phyloP scores from a whole-genome alignment of 1,140 invertebrate species.

The Drosophila neocordata region DNA sequence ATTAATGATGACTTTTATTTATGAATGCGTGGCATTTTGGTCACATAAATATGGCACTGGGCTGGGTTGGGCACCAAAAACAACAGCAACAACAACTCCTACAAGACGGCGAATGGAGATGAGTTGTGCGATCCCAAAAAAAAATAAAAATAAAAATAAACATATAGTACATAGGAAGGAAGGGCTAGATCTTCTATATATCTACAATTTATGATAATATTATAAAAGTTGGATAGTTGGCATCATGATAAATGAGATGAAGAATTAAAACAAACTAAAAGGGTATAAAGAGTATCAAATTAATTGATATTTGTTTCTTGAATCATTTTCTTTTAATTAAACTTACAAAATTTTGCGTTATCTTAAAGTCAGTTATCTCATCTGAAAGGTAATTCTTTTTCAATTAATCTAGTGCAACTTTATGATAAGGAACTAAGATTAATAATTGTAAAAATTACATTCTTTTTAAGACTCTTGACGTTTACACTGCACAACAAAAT shows the following conservation, averaged over 20 bases:
- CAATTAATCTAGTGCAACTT: too few species aligned
- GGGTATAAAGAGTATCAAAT: not conserved
- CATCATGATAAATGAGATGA: not conserved
- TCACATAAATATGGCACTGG: slow-evolving; percentile 63
- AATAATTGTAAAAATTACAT: too few species aligned
- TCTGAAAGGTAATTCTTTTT: too few species aligned
- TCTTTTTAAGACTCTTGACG: too few species aligned
- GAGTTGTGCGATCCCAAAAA: slow-evolving; percentile 7
- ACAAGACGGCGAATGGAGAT: slow-evolving; percentile 15
- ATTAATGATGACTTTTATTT: slow-evolving; percentile 82
- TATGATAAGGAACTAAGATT: too few species aligned
- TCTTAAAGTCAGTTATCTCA: too few species aligned
- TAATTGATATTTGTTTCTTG: not conserved
- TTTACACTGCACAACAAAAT: too few species aligned
- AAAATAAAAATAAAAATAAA: not conserved
- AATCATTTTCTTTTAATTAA: too few species aligned
- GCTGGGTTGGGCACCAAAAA: not conserved
- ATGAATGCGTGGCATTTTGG: slow-evolving; percentile 63
- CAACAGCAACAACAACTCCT: slow-evolving; percentile 40
- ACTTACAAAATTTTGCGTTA: too few species aligned
- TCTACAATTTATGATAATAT: slow-evolving; percentile 11
- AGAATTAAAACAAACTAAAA: not conserved
- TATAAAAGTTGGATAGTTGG: slow-evolving; percentile 3
- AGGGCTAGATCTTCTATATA: slow-evolving; percentile 7
- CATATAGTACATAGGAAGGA: not conserved